Evolutionary conservation across 2,797 vertebrate genomes (phyloP).

Genomic region (Dendrocincla fuliginosa): DNA sequence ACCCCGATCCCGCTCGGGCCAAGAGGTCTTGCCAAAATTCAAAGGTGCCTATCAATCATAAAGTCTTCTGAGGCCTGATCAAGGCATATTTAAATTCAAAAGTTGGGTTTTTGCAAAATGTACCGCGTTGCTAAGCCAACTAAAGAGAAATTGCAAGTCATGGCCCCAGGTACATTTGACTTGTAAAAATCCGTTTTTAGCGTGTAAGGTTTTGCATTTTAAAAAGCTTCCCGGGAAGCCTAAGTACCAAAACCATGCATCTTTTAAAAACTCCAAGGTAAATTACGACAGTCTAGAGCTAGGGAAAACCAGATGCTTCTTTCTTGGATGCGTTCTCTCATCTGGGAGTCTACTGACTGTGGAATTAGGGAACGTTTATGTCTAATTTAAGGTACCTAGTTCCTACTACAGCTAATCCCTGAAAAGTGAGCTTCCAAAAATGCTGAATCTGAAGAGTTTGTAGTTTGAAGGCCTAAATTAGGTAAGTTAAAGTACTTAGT

Average conservation of each 20-base stretch:
- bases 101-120: not conserved
- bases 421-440: not conserved
- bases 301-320: not conserved
- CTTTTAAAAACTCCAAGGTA: not conserved
- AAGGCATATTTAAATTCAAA: not conserved
- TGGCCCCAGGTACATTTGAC: not conserved
- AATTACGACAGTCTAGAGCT: not conserved
- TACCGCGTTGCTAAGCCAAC: not conserved
- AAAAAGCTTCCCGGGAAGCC: not conserved
- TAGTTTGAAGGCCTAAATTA: not conserved
- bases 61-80: not conserved
- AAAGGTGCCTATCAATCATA: not conserved
- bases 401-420: not conserved
- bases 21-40: not conserved
- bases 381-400: not conserved
- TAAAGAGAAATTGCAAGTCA: constrained; percentile 7
- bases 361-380: not conserved
- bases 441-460: not conserved
- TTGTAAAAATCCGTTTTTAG: not conserved
- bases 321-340: not conserved
- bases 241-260: not conserved
- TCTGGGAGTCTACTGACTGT: not conserved
- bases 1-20: not conserved
- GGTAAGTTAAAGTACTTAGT: not conserved
- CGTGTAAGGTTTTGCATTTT: not conserved